Conservation (phyloP, 2,113 vertebrate species). For the Corythornis vintsioides region DNA sequence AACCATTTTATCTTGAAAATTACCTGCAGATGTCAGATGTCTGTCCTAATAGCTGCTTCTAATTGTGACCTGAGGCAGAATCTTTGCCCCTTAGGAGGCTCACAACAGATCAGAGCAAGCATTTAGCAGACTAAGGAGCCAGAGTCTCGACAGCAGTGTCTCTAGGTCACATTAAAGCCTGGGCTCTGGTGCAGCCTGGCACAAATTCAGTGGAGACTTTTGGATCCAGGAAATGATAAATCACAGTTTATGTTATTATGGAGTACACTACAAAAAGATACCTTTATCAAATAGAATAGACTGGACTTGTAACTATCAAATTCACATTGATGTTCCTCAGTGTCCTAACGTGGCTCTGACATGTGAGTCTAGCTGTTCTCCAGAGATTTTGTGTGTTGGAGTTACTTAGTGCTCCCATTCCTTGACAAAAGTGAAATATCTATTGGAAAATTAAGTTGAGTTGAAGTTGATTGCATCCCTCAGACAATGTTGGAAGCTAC, state of each 20-base stretch:
- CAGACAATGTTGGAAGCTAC: not conserved
- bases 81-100: not conserved
- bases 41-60: not conserved
- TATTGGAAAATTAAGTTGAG: not conserved
- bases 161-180: not conserved
- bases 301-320: not conserved
- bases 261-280: not conserved
- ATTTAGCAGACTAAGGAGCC: conserved; percentile 3
- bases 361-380: not conserved
- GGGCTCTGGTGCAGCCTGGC: not conserved
- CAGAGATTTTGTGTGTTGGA: accelerated
- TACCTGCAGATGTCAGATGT: not conserved
- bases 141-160: not conserved
- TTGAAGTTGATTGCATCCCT: not conserved
- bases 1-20: not conserved
- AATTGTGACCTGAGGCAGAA: not conserved
- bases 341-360: not conserved
- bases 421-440: not conserved
- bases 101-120: conserved; percentile 1
- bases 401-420: not conserved
- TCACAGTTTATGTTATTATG: not conserved
- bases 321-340: not conserved
- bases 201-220: not conserved
- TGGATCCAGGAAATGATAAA: not conserved
- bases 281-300: not conserved